These are phyloP conservation scores for Eueides isabella DNA, from an alignment of 1,140 invertebrate species.

Conservation along the genomic window DNA sequence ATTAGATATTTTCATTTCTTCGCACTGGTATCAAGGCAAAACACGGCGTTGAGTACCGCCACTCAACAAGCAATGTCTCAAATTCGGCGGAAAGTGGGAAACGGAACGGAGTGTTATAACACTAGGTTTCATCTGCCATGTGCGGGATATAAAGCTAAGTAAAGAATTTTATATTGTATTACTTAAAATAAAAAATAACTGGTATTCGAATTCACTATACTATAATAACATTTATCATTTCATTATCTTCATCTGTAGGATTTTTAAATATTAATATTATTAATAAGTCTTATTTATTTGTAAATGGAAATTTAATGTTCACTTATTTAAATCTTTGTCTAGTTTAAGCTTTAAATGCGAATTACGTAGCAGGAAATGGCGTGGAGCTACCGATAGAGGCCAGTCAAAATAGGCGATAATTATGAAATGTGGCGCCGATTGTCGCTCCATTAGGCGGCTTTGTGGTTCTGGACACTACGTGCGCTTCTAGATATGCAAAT, in stretches of 20 bases:
- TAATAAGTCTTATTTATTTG: neutral
- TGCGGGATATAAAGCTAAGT: too few relatives aligned
- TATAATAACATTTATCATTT: neutral
- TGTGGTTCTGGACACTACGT: conserved; percentile 60
- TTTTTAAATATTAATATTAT: neutral
- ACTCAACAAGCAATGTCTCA: too few relatives aligned
- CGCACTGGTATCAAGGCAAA: too few relatives aligned
- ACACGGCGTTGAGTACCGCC: too few relatives aligned
- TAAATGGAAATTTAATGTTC: neutral
- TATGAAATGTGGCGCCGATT: conserved; percentile 79
- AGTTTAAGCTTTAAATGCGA: conserved; percentile 47
- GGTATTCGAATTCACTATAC: neutral
- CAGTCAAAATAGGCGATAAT: conserved; percentile 80
- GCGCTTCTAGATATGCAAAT: conserved; percentile 71
- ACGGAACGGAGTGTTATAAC: too few relatives aligned
- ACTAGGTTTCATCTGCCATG: too few relatives aligned
- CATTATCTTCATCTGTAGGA: too few relatives aligned
- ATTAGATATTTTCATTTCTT: too few relatives aligned
- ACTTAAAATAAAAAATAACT: neutral
- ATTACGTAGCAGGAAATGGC: conserved; percentile 42
- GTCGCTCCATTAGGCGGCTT: conserved; percentile 74
- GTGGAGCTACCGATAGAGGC: conserved; percentile 67
- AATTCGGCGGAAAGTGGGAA: too few relatives aligned
- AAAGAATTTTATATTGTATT: too few relatives aligned
- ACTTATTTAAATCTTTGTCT: neutral